Percentiles rank a stretch among this genome's conserved stretches.
Evolutionary conservation across 2,797 vertebrate species (phyloP).

Genomic region (Dendrocincla fuliginosa): DNA sequence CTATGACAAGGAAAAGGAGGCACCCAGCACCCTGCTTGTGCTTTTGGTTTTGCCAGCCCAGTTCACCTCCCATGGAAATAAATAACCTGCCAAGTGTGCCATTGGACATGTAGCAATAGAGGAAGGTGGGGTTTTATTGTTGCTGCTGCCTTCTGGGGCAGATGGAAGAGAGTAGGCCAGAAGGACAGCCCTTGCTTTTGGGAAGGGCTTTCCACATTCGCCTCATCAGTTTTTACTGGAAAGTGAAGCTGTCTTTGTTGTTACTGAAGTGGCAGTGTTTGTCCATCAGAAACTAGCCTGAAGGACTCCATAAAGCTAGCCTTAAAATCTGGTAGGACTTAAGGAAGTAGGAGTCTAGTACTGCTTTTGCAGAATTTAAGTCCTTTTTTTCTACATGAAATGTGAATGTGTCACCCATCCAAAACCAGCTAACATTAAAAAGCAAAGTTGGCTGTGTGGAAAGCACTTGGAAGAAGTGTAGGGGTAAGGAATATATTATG

Average conservation of each 20-base stretch:
- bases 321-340: not conserved
- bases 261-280: not conserved
- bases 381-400: not conserved
- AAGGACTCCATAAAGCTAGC: not conserved
- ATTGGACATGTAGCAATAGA: not conserved
- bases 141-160: not conserved
- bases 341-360: not conserved
- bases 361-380: not conserved
- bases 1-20: not conserved
- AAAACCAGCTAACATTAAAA: not conserved
- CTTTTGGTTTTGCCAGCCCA: not conserved
- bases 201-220: not conserved
- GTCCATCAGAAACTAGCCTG: not conserved
- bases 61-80: not conserved
- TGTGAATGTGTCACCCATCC: not conserved
- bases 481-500: not conserved
- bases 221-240: not conserved
- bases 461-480: not conserved
- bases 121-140: not conserved
- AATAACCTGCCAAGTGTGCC: not conserved
- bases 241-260: not conserved
- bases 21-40: not conserved
- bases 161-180: not conserved
- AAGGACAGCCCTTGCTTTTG: not conserved
- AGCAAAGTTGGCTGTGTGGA: not conserved